phyloP scores from a whole-genome alignment of 92 coral and sea anemone genomes.

The Porites cylindrica region DNA sequence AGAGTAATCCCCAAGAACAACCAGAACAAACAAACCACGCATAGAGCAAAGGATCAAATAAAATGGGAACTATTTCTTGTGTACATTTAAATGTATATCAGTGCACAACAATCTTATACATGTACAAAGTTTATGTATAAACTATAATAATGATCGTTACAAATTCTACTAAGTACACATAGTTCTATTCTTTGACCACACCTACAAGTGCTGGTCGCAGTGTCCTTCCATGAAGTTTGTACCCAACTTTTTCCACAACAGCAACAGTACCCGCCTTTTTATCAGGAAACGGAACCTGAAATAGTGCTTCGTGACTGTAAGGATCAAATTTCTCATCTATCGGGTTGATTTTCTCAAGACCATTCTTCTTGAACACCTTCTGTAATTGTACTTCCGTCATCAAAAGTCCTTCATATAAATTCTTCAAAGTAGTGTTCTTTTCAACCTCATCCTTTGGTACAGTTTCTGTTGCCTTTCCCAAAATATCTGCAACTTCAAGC shows the following conservation, averaged over 20 bases:
- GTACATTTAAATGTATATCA: neutral
- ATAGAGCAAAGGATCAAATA: too few relatives aligned
- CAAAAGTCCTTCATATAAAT: conserved; percentile 92
- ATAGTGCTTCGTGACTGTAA: conserved; percentile 94
- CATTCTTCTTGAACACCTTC: conserved; percentile 93
- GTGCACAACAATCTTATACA: neutral
- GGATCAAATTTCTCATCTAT: conserved; percentile 96
- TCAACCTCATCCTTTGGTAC: conserved; percentile 89
- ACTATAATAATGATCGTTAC: neutral
- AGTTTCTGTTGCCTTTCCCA: conserved; percentile 94
- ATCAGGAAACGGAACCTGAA: conserved; percentile 89
- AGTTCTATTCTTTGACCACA: conserved; percentile 76
- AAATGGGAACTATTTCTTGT: too few relatives aligned
- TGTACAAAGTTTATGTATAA: too few relatives aligned
- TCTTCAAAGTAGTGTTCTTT: conserved; percentile 78
- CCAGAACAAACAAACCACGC: too few relatives aligned
- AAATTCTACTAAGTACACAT: neutral
- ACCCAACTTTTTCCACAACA: conserved; percentile 93
- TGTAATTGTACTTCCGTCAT: conserved; percentile 93
- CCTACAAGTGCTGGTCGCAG: conserved; percentile 98
- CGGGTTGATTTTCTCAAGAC: conserved; percentile 90
- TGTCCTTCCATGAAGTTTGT: conserved; percentile 92
- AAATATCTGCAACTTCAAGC: conserved; percentile 95
- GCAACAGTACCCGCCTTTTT: conserved; percentile 95
- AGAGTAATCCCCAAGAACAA: too few relatives aligned